Base-by-base conservation (phyloP, 2,113 vertebrate genomes). In the Muntiacus muntjak region DNA sequence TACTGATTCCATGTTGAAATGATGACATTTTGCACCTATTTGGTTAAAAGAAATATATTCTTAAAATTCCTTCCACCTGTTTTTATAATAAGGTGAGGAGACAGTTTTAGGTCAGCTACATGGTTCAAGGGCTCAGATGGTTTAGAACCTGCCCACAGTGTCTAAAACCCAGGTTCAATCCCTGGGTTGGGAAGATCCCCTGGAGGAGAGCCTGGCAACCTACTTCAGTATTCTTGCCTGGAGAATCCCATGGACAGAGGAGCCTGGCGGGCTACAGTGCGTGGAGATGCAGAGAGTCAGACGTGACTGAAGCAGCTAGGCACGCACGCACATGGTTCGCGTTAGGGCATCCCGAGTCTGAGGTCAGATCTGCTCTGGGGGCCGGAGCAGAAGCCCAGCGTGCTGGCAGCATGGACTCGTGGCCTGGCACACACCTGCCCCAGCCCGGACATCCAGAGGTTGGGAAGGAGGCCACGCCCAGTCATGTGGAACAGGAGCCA, bases 391-490 rank as follows among this genome's bases (percentile, higher is more conserved):
- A 58, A 64, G 45, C 74, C 43, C 28, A 36, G 74, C 7, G 0
- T 1, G 7, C 54, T 8, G 1, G 12, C 9, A 10, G 30, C 64
- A 6, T 26, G 13, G 2, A 33, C 23, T 12, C 55, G 1, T 4
- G 1, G n/a, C 67, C 83, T 5, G 67, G 82, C 67, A 7, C 54
- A 30, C 33, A 7, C 83, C 67, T 7, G 54, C 67, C 82, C 17
- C 30, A 5, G 82, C 23, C 40, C 40, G 1, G 7, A 2, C 0
- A 1, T 17, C 30, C 67, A 16, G 33, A 12, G 16, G 8, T 17
- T 13, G 52, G 43, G 25, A 47, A 15, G 3, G 3, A 52, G 30
- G 71, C 55, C 55, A 52, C 25, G 0, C 43, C 81, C 91, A 10
- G 52, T 8, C 62, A 10, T 3, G 4, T 21, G 62, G 30, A 30